Base-by-base conservation (phyloP, 2,888 invertebrate genomes). In the Epiblema foenella region DNA sequence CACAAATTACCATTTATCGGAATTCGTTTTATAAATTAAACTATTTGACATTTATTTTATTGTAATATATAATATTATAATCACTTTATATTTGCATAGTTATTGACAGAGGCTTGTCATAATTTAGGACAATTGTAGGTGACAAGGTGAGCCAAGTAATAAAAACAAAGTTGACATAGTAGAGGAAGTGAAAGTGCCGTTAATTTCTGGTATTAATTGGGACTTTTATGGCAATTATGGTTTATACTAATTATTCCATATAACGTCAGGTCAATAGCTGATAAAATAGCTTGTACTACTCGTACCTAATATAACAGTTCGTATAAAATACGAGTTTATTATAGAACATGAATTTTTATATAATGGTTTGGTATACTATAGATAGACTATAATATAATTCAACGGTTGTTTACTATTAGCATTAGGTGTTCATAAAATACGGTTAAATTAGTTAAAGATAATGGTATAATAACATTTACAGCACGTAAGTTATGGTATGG, bases 181-280 rank as follows among this genome's bases (percentile, higher is more conserved):
- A 56, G 51, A 64, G 70, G 70, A 71, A 71, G 70, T 66, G 70
- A 66, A 71, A 71, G 70, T 66, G 39, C 15, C 42, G n/a, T 18
- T n/a, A n/a, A n/a, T n/a, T 52, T 66, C 59, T 60, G 33, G 56
- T 49, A 24, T 24, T 24, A 24, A 29, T 51, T 57, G 33, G 17
- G 49, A 60, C 59, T 70, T 60, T 66, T 66, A 60, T 70, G 59
- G 20, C 56, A 62, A 71, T 60, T 60, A 60, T 62, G 46, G 60
- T 66, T 71, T 62, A 18, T 54, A 69, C 17, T 11, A 7, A 24
- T 33, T 5, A 24, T 33, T 5, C 33, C 8, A 33, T 20, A 15
- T 71, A 66, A 71, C 60, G 66, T 70, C 70, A 70, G 10, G 70
- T 51, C 37, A 59, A 24, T 24, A 20, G 5, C 9, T 58, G n/a